Evolutionary conservation across 2,113 vertebrate species (phyloP).

Genomic region (Odontophorus gujanensis): DNA sequence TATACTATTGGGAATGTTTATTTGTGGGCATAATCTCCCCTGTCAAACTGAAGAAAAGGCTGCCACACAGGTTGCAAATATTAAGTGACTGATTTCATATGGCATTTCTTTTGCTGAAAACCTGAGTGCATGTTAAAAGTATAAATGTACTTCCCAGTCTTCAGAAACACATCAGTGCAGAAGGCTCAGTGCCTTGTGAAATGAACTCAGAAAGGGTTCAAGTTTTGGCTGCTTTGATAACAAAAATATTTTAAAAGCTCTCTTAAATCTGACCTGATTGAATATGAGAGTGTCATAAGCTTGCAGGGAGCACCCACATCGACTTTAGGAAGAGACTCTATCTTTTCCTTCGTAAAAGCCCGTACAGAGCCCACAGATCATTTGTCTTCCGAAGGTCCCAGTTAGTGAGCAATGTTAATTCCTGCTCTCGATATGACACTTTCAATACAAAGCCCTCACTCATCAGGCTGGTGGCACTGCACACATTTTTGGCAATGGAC

Average conservation of each 20-base stretch:
- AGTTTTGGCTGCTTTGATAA: background rate
- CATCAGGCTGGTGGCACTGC: fast-evolving
- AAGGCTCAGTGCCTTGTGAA: background rate
- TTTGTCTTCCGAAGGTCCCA: background rate
- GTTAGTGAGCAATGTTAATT: background rate
- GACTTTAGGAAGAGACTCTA: background rate
- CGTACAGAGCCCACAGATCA: background rate
- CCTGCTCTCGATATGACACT: background rate
- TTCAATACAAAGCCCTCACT: background rate
- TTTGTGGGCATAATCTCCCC: conserved; percentile 60
- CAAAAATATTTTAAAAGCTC: background rate
- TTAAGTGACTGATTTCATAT: conserved; percentile 57
- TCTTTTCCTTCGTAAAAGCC: background rate
- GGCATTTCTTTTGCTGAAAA: background rate
- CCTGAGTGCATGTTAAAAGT: background rate
- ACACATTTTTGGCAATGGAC: background rate
- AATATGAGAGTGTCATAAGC: background rate
- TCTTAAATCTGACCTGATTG: background rate
- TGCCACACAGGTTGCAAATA: conserved; percentile 21
- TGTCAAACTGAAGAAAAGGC: conserved; percentile 63
- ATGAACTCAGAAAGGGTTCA: background rate
- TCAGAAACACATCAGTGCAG: background rate
- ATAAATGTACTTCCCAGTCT: background rate
- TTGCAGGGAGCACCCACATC: background rate
- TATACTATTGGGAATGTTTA: conserved; percentile 72